Percentiles rank a stretch among this genome's conserved stretches.
Evolutionary conservation across 2,888 invertebrate species (phyloP).

Genomic region (Polia nebulosa): DNA sequence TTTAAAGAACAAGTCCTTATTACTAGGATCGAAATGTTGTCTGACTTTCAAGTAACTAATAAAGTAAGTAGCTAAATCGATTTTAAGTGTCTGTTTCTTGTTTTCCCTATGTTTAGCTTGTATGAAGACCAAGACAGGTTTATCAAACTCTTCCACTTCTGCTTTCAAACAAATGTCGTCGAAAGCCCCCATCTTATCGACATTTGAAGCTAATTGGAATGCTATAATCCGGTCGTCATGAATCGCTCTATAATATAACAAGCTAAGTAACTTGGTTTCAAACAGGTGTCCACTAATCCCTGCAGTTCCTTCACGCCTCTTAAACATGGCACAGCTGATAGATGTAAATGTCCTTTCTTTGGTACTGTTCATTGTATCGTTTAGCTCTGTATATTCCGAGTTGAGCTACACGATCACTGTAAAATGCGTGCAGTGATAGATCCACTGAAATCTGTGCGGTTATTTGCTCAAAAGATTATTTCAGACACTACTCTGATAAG

Average conservation of each 20-base stretch:
- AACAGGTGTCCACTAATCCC: conserved; percentile 8
- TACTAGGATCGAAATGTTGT: neutral
- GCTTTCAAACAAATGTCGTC: conserved; percentile 5
- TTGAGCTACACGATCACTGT: neutral
- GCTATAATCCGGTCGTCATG: neutral
- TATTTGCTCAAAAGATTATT: too few relatives aligned
- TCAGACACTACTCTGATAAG: neutral
- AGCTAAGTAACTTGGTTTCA: conserved; percentile 1
- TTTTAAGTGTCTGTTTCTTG: neutral
- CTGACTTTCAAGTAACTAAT: too few relatives aligned
- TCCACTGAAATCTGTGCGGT: neutral
- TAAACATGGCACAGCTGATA: neutral
- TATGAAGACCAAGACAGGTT: neutral
- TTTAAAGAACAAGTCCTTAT: neutral
- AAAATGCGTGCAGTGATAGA: neutral
- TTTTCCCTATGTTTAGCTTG: conserved; percentile 10
- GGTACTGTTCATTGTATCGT: neutral
- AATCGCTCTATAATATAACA: conserved; percentile 5
- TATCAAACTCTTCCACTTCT: neutral
- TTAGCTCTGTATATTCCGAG: neutral
- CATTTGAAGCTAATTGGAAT: conserved; percentile 2
- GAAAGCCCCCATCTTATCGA: conserved; percentile 1
- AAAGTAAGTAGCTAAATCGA: neutral
- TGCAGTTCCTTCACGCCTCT: conserved; percentile 4
- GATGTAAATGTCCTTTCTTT: too few relatives aligned